These are phyloP conservation scores for Pseudorectes ferrugineus DNA, from an alignment of 2,113 vertebrate genomes.

Conservation along the genomic window DNA sequence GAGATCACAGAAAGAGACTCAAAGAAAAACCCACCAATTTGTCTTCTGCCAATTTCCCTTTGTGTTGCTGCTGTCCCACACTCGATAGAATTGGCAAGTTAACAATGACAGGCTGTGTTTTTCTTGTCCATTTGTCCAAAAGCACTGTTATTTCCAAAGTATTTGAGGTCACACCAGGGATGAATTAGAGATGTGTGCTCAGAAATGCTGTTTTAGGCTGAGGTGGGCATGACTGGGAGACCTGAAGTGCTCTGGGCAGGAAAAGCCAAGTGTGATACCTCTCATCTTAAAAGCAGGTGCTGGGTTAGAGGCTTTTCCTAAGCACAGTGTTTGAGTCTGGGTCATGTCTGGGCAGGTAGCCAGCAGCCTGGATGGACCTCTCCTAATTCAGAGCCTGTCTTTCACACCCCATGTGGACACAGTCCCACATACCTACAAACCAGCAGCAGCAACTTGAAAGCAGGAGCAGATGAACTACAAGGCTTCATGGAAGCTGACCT, in stretches of 20 bases:
- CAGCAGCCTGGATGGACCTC: not conserved
- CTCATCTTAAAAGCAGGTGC: not conserved
- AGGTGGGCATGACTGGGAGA: not conserved
- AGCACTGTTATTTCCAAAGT: not conserved
- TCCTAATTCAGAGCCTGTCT: not conserved
- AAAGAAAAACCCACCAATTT: not conserved
- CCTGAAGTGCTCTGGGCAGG: not conserved
- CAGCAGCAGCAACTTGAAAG: not conserved
- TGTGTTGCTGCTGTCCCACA: not conserved
- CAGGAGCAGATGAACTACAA: not conserved
- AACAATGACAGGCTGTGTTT: rapidly evolving
- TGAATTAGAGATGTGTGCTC: not conserved
- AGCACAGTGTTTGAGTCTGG: not conserved
- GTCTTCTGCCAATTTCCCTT: not conserved
- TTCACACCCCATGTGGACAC: not conserved
- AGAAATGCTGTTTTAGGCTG: not conserved
- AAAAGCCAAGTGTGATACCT: not conserved
- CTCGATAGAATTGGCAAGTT: not conserved
- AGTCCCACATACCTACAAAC: not conserved
- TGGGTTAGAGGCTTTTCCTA: not conserved
- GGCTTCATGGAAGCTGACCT: not conserved
- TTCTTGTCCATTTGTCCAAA: not conserved
- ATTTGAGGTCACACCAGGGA: not conserved
- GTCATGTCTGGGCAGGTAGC: not conserved
- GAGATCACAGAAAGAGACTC: not conserved